A percentile compares a stretch with the other conserved stretches of the same genome.
Evolutionary conservation across 2,888 invertebrate species (phyloP).

Genomic region (Epinotia bilunana): DNA sequence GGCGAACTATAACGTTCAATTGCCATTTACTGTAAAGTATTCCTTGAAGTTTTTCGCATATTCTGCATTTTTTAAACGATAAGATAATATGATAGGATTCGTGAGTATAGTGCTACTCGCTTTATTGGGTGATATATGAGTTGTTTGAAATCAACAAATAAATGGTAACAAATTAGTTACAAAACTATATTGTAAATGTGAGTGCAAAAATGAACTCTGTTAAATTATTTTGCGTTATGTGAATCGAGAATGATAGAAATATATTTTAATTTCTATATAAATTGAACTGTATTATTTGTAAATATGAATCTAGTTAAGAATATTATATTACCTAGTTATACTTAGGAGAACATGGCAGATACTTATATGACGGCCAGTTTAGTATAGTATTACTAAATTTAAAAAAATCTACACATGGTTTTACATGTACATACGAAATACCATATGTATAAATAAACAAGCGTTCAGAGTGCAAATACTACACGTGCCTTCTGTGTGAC

Average conservation of each 20-base stretch:
- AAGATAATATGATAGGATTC: constrained; percentile 76
- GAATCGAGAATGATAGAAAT: constrained; percentile 84
- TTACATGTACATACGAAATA: constrained; percentile 82
- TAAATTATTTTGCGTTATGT: constrained; percentile 86
- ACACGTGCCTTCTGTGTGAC: constrained; percentile 45
- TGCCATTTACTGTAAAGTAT: constrained; percentile 82
- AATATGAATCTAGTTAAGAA: constrained; percentile 85
- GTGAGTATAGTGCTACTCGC: constrained; percentile 82
- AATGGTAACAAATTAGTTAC: constrained; percentile 78
- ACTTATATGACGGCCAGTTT: constrained; percentile 90
- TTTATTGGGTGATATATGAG: constrained; percentile 83
- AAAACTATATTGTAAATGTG: constrained; percentile 83
- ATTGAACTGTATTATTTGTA: constrained; percentile 87
- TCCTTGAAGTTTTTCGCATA: constrained; percentile 83
- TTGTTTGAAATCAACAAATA: constrained; percentile 78
- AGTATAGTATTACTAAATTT: constrained; percentile 87
- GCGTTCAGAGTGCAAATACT: constrained; percentile 67
- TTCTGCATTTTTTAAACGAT: constrained; percentile 82
- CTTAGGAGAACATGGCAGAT: constrained; percentile 86
- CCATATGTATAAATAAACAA: constrained; percentile 62
- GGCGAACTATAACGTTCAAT: constrained; percentile 84
- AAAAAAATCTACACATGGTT: constrained; percentile 83
- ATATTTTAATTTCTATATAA: constrained; percentile 84
- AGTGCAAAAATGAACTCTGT: constrained; percentile 84
- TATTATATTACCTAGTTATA: constrained; percentile 86